phyloP scores from a whole-genome alignment of 2,113 vertebrate genomes.

The Taurulus bubalis region DNA sequence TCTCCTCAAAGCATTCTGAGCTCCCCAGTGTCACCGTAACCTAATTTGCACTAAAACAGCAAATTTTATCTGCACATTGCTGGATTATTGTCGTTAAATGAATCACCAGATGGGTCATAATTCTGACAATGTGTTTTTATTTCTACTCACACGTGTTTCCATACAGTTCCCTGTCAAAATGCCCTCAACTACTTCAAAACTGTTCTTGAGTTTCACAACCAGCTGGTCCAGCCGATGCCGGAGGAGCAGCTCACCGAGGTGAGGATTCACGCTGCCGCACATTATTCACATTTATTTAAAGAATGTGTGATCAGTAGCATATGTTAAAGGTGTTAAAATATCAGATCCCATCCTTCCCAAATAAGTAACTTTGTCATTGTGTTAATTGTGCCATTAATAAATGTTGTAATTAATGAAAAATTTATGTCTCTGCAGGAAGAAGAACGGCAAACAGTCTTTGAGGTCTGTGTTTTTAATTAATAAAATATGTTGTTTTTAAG shows the following conservation, averaged over 20 bases:
- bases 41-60: constrained; percentile 29
- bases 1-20: constrained; percentile 28
- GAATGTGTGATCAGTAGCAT: neutral
- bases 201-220: constrained; percentile 95
- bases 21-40: constrained; percentile 26
- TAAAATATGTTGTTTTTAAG: neutral
- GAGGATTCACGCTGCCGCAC: constrained; percentile 36
- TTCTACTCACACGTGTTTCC: constrained; percentile 22
- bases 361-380: neutral
- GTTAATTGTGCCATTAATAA: constrained; percentile 29
- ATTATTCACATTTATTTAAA: constrained; percentile 10
- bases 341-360: neutral
- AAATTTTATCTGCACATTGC: constrained; percentile 4
- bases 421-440: constrained; percentile 73
- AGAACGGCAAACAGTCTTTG: constrained; percentile 78
- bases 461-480: constrained; percentile 67
- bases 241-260: constrained; percentile 95
- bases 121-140: neutral
- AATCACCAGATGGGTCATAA: neutral
- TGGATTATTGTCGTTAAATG: constrained; percentile 6
- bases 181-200: constrained; percentile 96
- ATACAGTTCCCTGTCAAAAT: constrained; percentile 95
- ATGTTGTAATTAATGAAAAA: constrained; percentile 13
- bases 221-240: constrained; percentile 88
- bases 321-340: constrained; percentile 7